phyloP scores from a whole-genome alignment of 2,797 vertebrate species.

The Gallinago nigripennis region DNA sequence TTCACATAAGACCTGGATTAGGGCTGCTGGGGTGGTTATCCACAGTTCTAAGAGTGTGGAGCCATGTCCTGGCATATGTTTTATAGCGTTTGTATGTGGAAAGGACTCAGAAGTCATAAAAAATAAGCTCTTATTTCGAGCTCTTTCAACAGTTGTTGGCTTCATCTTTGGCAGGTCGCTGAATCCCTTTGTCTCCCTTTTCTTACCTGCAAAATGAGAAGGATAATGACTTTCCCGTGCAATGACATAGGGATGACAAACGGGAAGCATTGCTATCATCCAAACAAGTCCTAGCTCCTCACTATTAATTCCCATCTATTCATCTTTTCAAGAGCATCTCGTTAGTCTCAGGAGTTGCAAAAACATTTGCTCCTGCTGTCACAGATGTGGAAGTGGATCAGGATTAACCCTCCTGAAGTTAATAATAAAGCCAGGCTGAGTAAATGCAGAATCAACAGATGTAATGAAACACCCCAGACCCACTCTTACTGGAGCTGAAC shows the following conservation, averaged over 20 bases:
- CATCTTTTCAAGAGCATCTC: not conserved
- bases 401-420: not conserved
- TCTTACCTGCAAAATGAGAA: not conserved
- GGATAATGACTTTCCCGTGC: not conserved
- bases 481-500: not conserved
- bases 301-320: not conserved
- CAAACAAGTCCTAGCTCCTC: not conserved
- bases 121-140: not conserved
- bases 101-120: not conserved
- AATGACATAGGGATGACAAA: not conserved
- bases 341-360: not conserved
- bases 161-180: not conserved
- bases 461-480: not conserved
- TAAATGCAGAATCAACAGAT: not conserved
- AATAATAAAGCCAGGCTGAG: not conserved
- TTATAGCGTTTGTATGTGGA: not conserved
- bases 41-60: not conserved
- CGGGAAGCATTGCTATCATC: not conserved
- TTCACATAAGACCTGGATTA: not conserved
- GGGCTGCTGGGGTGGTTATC: not conserved
- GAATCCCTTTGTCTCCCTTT: not conserved
- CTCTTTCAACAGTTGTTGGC: not conserved
- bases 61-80: not conserved
- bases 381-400: not conserved
- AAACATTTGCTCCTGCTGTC: not conserved